Base-by-base conservation (phyloP, 2,888 invertebrate genomes). In the Euphydryas editha region DNA sequence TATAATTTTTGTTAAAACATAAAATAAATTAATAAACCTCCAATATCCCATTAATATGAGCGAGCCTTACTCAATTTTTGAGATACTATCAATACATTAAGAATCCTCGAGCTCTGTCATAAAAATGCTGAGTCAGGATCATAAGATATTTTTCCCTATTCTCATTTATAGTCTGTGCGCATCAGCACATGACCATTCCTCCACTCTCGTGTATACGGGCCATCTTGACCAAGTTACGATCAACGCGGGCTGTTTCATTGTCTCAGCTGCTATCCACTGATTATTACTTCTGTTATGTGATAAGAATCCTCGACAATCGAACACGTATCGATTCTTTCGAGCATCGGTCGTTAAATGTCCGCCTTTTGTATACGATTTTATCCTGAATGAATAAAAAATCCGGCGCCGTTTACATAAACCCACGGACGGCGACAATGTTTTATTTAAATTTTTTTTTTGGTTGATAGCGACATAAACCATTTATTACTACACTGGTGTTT, bases 211-310 rank as follows among this genome's bases (percentile, higher is more conserved):
- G 79, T 81, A 75, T 75, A 75, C 75, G 70, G 77, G 75, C 78
- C 79, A 82, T 83, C 82, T 77, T 72, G 76, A 71, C 73, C 78
- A 74, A 83, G 82, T 85, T 86, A 78, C 75, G 74, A 75, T 71
- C 72, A 72, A 67, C 74, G 73, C 76, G 73, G 73, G 64, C 62
- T 72, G 68, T 73, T 69, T 73, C 75, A 79, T 81, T 81, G 82
- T 84, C 80, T 79, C 82, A 82, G 78, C 79, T 81, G 79, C 73
- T 73, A 71, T 73, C 73, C 73, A 44, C 67, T 76, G 75, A 80
- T 83, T 83, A 86, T 85, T 82, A 81, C 83, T 75, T 75, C 74
- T 76, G 76, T 79, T 83, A 81, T 85, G 81, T 81, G 88, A 88
- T 87, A 85, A 83, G 83, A 85, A 86, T 85, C 79, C 81, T 76